These are phyloP conservation scores for Minunthozetes semirufus DNA, from an alignment of 2,888 invertebrate species.

Conservation along the genomic window DNA sequence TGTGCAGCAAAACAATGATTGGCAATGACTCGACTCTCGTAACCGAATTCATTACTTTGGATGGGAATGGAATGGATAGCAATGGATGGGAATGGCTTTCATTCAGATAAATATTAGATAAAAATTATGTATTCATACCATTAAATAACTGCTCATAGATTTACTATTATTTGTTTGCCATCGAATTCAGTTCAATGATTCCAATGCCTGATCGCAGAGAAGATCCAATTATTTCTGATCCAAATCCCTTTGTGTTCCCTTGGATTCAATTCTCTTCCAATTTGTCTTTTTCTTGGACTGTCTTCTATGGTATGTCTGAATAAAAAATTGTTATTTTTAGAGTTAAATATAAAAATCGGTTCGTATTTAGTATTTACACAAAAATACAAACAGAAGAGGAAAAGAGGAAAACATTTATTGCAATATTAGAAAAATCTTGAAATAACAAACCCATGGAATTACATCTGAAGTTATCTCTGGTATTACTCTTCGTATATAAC, in stretches of 20 bases:
- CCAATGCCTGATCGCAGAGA: too few relatives aligned
- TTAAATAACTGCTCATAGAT: not conserved
- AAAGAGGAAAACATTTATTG: not conserved
- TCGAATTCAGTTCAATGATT: too few relatives aligned
- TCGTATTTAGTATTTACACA: conserved; percentile 20
- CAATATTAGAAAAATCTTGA: conserved; percentile 18
- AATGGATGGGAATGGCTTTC: too few relatives aligned
- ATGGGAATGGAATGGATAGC: too few relatives aligned
- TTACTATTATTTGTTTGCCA: not conserved
- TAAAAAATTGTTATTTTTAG: conserved; percentile 4
- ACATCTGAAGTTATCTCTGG: not conserved
- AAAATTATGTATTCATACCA: conserved; percentile 21
- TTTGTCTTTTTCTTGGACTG: not conserved
- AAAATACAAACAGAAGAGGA: not conserved
- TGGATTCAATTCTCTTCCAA: not conserved
- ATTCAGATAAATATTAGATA: conserved; percentile 2
- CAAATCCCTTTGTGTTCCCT: not conserved
- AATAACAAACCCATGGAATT: conserved; percentile 23
- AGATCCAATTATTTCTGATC: too few relatives aligned
- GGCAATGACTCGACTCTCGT: too few relatives aligned
- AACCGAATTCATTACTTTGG: too few relatives aligned
- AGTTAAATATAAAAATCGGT: conserved; percentile 27
- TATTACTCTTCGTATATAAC: not conserved
- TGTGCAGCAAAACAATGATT: not conserved
- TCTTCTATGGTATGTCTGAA: not conserved